Percentiles rank a stretch among this genome's conserved stretches.
Evolutionary conservation across 2,113 vertebrate genomes (phyloP).

Genomic region (Brachypteracias leptosomus): DNA sequence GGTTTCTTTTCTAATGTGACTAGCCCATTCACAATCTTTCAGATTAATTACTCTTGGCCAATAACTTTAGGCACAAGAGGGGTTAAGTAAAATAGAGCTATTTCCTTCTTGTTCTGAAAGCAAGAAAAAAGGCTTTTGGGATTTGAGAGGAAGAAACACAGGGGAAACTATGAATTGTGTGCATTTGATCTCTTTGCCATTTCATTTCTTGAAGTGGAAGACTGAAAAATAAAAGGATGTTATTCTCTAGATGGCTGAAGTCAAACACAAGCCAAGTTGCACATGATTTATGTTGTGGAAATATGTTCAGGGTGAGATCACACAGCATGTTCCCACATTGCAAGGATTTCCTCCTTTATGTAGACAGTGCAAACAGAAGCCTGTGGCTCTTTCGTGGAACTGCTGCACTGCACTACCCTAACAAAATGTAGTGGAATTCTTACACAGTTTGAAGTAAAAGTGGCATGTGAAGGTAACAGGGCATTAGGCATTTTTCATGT

Average conservation of each 20-base stretch:
- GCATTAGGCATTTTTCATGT: neutral
- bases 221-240: neutral
- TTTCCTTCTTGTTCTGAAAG: neutral
- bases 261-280: neutral
- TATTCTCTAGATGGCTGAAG: neutral
- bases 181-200: neutral
- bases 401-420: fast-evolving
- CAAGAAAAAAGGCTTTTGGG: neutral
- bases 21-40: neutral
- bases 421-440: neutral
- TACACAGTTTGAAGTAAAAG: neutral
- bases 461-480: neutral
- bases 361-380: neutral
- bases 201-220: neutral
- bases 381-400: neutral
- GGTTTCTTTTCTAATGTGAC: neutral
- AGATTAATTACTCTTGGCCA: neutral
- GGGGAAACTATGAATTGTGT: neutral
- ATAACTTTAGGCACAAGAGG: neutral
- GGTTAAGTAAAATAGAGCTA: neutral
- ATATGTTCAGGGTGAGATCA: neutral
- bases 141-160: neutral
- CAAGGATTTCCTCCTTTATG: neutral
- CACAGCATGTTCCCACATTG: neutral
- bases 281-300: neutral